Evolutionary conservation across 2,888 invertebrate species (phyloP), one percentile per base, ranked within the genome.

Genomic region (Machimus rusticus): DNA sequence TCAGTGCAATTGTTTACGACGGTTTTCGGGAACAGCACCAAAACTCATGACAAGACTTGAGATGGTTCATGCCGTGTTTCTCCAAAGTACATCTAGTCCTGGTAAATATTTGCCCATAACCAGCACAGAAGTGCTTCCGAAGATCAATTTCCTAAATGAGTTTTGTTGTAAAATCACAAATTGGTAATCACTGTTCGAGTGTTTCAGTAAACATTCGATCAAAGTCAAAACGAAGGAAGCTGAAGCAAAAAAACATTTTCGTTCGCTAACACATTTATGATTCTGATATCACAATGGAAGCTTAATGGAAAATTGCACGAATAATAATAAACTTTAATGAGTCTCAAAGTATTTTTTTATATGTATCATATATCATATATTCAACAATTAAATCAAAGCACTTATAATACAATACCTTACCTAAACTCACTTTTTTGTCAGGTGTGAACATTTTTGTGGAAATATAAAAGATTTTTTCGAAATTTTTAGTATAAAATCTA

Each of bases 31-130:
- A 28, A 37, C 51, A 34, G 37, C 34, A 51, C 12, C 37, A 55
- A 77, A 37, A 86, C 77, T 55, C 55, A 37, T 31, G 19, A 34
- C 55, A 23, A 16, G 55, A 55, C n/a, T 28, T 74, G 39, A 51
- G 43, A 23, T 74, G 23, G 74, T 85, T 85, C 46, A 51, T 39
- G 46, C 74, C 46, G 46, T 74, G 8, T 85, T 37, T 51, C 46
- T 34, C 23, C 51, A 46, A 84, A 87, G 88, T 88, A 86, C 87
- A 88, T 88, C 84, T 88, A 77, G 84, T 84, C 78, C 57, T 23
- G 87, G 84, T 85, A 88, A 88, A 88, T 88, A 87, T 88, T 88
- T 74, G 78, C 74, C 57, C 28, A 85, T 79, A 66, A 28, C 23
- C 66, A 66, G 23, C 3, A 79, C 82, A 87, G 85, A 76, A 79